Base-by-base conservation (phyloP, 2,888 invertebrate species). In the Iselma pallidipennis region DNA sequence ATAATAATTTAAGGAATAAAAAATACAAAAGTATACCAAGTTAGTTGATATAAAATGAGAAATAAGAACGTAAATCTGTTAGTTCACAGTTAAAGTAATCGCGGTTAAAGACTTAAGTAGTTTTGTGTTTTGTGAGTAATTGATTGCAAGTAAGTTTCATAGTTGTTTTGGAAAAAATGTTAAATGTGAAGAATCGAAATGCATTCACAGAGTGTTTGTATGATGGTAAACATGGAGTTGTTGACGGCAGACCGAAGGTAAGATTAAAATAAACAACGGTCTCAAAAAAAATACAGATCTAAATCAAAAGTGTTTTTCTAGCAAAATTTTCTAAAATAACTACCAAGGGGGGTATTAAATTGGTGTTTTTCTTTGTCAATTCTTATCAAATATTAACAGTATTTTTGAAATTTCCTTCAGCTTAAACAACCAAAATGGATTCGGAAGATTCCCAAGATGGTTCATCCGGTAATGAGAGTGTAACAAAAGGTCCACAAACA, bases 401-500 rank as follows among this genome's bases (percentile, higher is more conserved):
- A n/a, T n/a, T n/a, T n/a, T n/a, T n/a, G n/a, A n/a, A 42, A 42
- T 42, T 42, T 42, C 4, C 42, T 42, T 21, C 10, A 42, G 42
- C 12, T 42, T 21, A 42, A 21, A 42, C 42, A 42, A 26, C 59
- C 45, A 65, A 61, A 49, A 87, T 87, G 86, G 87, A 87, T 78
- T 87, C 87, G 19, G 87, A 87, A 79, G 87, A 87, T 78, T 87
- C 87, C 67, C 82, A 83, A 72, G 86, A 85, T 81, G 84, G 72
- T 51, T 80, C 79, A 56, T 78, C 78, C 25, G 77, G 76, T 56
- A 78, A 77, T 66, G 81, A 80, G 57, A 78, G 77, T 63, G 77
- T 77, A 31, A 72, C 73, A 57, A 75, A 77, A 63, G 74, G 74
- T 10, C 68, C 63, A 1, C 61, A 61, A 42, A 75, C 74, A 50